These are phyloP conservation scores for Gambusia affinis DNA, from an alignment of 2,113 vertebrate species.

Conservation along the genomic window DNA sequence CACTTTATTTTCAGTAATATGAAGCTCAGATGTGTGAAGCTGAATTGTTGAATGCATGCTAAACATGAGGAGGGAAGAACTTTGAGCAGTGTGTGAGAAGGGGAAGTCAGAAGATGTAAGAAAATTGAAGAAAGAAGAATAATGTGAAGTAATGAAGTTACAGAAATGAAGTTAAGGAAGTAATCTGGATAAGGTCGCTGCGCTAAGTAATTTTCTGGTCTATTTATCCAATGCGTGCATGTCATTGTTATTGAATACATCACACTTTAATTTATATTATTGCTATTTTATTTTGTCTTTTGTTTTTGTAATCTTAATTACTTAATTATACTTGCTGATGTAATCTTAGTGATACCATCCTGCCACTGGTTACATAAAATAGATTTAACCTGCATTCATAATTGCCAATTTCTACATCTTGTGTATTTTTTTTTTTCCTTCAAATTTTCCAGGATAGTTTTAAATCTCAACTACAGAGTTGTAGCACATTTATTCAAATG, in stretches of 20 bases:
- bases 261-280: constrained; percentile 43
- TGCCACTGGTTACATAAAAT: constrained; percentile 26
- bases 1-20: constrained; percentile 97
- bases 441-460: constrained; percentile 38
- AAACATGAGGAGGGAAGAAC: constrained; percentile 95
- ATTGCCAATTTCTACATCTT: constrained; percentile 25
- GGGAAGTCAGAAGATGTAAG: constrained; percentile 99
- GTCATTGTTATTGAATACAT: constrained; percentile 78
- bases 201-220: constrained; percentile 99
- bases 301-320: constrained; percentile 30
- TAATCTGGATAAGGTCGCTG: constrained; percentile 99
- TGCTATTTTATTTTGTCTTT: constrained; percentile 29
- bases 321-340: constrained; percentile 35
- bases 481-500: neutral
- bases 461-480: constrained; percentile 15
- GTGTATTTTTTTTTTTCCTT: constrained; percentile 23
- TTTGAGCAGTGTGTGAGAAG: constrained; percentile 97
- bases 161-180: constrained; percentile 92
- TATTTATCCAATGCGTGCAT: constrained; percentile 97
- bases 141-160: constrained; percentile 90
- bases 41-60: constrained; percentile 99
- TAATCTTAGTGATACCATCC: constrained; percentile 39
- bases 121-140: constrained; percentile 99
- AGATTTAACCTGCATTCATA: constrained; percentile 37
- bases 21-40: constrained; percentile 99